A percentile compares a stretch with the other conserved stretches of the same genome.
Evolutionary conservation across 1,140 invertebrate species (phyloP).

Genomic region (Tetramorium simillimum): DNA sequence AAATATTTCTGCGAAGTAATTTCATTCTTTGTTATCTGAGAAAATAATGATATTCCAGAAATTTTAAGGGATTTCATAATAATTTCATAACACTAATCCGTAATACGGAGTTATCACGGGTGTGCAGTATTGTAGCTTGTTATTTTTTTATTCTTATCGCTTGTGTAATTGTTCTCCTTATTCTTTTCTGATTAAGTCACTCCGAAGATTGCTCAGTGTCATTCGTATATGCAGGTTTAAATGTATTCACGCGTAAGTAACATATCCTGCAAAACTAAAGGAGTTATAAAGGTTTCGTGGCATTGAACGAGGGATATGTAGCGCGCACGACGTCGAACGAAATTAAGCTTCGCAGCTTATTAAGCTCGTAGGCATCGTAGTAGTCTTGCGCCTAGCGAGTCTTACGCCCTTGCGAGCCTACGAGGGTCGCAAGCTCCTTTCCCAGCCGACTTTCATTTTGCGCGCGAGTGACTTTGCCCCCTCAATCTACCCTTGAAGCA

Average conservation of each 20-base stretch:
- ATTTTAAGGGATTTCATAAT: not conserved
- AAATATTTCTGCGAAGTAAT: not conserved
- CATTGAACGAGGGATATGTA: slow-evolving; percentile 15
- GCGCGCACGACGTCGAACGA: slow-evolving; percentile 37
- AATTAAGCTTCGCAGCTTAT: slow-evolving; percentile 76
- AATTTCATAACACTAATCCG: not conserved
- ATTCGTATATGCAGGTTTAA: not conserved
- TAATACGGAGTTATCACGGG: not conserved
- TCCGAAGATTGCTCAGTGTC: not conserved
- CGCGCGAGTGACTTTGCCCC: slow-evolving; percentile 66
- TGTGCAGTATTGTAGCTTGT: not conserved
- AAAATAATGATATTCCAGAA: not conserved
- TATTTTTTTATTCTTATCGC: not conserved
- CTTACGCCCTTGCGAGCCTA: not conserved
- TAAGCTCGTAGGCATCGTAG: slow-evolving; percentile 48
- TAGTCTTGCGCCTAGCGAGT: not conserved
- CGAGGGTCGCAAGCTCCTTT: slow-evolving; percentile 23
- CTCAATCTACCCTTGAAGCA: slow-evolving; percentile 56
- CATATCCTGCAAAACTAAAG: slow-evolving; percentile 23
- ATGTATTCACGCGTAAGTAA: slow-evolving; percentile 5
- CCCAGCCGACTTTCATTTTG: slow-evolving; percentile 77
- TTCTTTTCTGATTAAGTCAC: not conserved
- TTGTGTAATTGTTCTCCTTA: not conserved
- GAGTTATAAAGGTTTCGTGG: slow-evolving; percentile 28
- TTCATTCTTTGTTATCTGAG: not conserved